Evolutionary conservation across 2,113 vertebrate species (phyloP).

Genomic region (Anoplopoma fimbria): DNA sequence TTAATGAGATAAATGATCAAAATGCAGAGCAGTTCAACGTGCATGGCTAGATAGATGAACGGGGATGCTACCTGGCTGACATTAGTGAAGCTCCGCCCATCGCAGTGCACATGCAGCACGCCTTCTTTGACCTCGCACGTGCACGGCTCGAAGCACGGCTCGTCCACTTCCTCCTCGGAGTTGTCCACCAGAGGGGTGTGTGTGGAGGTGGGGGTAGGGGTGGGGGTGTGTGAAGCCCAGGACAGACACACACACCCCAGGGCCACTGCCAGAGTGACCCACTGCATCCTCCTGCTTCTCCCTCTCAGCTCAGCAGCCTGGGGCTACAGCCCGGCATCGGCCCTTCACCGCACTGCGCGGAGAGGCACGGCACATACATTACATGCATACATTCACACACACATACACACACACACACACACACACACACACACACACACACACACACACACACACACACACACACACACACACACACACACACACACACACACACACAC

Average conservation of each 20-base stretch:
- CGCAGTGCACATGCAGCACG: constrained; percentile 97
- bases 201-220: constrained; percentile 93
- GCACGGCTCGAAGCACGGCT: constrained; percentile 97
- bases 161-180: constrained; percentile 97
- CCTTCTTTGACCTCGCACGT: constrained; percentile 99
- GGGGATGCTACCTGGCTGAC: constrained; percentile 87
- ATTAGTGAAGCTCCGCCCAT: constrained; percentile 98
- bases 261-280: constrained; percentile 92
- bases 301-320: constrained; percentile 80
- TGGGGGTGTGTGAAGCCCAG: constrained; percentile 86
- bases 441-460: constrained; percentile 24
- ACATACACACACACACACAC: constrained; percentile 45
- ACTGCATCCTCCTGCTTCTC: constrained; percentile 92
- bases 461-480: constrained; percentile 43
- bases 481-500: constrained; percentile 43
- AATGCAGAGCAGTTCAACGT: constrained; percentile 4
- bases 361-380: constrained; percentile 6
- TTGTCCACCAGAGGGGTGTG: constrained; percentile 94
- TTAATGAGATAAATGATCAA: constrained; percentile 38
- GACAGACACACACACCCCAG: constrained; percentile 77
- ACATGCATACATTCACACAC: constrained; percentile 4
- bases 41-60: background rate
- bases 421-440: constrained; percentile 30
- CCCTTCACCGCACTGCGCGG: constrained; percentile 79
- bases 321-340: constrained; percentile 74